Evolutionary conservation across 2,797 vertebrate genomes (phyloP).

Genomic region (Acipenser oxyrinchus): DNA sequence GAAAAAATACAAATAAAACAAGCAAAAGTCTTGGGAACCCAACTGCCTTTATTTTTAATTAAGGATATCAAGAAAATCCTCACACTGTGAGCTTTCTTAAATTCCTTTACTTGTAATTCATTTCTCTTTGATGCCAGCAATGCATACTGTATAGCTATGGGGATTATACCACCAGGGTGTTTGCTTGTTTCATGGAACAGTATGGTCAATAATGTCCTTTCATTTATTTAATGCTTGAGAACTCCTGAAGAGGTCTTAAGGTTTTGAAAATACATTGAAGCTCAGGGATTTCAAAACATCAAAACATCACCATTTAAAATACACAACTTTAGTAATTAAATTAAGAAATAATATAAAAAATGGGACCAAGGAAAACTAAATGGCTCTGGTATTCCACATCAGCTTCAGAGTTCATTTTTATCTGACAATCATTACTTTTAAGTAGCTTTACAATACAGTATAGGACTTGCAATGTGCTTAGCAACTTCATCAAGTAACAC

Average conservation of each 20-base stretch:
- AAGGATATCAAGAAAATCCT: slow-evolving; percentile 1
- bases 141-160: slow-evolving; percentile 4
- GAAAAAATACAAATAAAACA: background rate
- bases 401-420: too few relatives aligned
- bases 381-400: too few relatives aligned
- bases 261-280: background rate
- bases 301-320: background rate
- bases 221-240: slow-evolving; percentile 7
- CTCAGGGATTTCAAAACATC: background rate
- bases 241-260: slow-evolving; percentile 3
- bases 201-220: slow-evolving; percentile 4
- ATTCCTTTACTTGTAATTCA: slow-evolving; percentile 21
- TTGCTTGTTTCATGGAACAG: slow-evolving; percentile 2
- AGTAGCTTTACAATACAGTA: too few relatives aligned
- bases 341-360: background rate
- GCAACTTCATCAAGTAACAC: too few relatives aligned
- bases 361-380: too few relatives aligned
- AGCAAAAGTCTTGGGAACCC: too few relatives aligned
- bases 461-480: too few relatives aligned
- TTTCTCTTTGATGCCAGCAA: slow-evolving; percentile 22
- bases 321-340: background rate
- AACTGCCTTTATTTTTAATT: too few relatives aligned
- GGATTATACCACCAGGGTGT: background rate
- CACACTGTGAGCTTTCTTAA: slow-evolving; percentile 19
- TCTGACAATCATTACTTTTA: too few relatives aligned